phyloP scores from a whole-genome alignment of 2,113 vertebrate species.

The Neopipo cinnamomea region DNA sequence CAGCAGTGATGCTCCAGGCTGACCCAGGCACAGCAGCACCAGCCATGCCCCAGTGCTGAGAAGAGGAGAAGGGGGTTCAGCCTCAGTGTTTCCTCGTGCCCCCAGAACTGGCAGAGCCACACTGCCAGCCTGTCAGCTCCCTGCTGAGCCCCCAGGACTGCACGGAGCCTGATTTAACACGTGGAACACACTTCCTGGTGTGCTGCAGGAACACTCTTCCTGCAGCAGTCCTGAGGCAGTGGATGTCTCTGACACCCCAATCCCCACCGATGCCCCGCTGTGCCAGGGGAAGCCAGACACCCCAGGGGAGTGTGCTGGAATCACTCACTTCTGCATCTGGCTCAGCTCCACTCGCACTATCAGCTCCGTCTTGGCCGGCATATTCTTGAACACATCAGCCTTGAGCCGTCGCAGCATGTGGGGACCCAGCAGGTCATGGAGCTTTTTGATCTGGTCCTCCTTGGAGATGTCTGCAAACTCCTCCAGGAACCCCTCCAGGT shows the following conservation, averaged over 20 bases:
- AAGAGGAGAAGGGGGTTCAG: neutral
- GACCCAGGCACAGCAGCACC: neutral
- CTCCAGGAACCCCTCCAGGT: conserved; percentile 97
- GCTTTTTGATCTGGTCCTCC: conserved; percentile 99
- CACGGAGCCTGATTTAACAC: neutral
- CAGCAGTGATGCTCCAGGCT: neutral
- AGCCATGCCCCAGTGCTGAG: accelerated
- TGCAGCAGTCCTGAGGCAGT: neutral
- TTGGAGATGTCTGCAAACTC: conserved; percentile 99
- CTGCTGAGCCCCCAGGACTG: neutral
- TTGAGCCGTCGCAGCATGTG: conserved; percentile 97
- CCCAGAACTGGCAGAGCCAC: neutral
- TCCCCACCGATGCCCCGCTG: accelerated
- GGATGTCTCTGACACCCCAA: accelerated
- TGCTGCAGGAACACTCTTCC: neutral
- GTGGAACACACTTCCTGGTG: accelerated
- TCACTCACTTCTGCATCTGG: conserved; percentile 95
- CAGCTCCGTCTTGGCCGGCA: conserved; percentile 97
- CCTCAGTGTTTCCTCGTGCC: neutral
- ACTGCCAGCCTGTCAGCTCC: neutral
- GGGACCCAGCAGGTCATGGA: conserved; percentile 93
- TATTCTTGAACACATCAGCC: conserved; percentile 97
- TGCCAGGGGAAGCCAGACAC: neutral
- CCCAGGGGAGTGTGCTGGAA: neutral
- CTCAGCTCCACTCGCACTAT: conserved; percentile 96